Conservation (phyloP, 2,113 vertebrate species). For the Balaeniceps rex region DNA sequence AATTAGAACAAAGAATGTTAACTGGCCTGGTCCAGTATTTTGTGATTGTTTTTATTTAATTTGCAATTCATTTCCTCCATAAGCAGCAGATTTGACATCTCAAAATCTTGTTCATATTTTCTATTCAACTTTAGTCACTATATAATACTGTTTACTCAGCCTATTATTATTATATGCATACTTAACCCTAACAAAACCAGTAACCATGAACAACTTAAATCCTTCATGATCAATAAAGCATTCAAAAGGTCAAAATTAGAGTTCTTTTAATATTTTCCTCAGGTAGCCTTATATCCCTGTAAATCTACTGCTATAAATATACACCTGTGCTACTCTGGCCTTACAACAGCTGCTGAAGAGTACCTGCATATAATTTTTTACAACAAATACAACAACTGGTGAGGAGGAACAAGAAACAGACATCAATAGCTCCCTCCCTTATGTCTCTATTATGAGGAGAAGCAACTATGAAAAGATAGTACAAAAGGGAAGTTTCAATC, state of each 20-base stretch:
- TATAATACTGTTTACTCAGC: background rate
- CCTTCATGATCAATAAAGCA: background rate
- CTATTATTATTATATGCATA: background rate
- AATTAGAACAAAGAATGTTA: background rate
- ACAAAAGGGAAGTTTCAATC: background rate
- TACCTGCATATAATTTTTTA: background rate
- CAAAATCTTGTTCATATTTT: background rate
- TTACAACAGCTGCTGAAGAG: background rate
- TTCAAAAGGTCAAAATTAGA: background rate
- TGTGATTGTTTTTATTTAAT: background rate
- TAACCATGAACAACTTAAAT: background rate
- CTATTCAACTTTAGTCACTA: background rate
- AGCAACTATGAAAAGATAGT: background rate
- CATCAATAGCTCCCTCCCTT: background rate
- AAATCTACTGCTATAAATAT: background rate
- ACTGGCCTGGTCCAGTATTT: background rate
- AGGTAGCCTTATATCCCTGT: background rate
- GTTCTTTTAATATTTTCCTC: background rate
- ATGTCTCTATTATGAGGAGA: background rate
- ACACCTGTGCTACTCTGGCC: background rate
- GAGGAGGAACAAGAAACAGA: background rate
- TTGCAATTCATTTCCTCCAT: background rate
- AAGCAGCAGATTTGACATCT: background rate
- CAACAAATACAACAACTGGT: background rate
- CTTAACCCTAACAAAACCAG: background rate